A percentile compares a stretch with the other conserved stretches of the same genome.
These are phyloP conservation scores for Neodiprion virginianus DNA, from an alignment of 1,140 invertebrate species.

Conservation along the genomic window DNA sequence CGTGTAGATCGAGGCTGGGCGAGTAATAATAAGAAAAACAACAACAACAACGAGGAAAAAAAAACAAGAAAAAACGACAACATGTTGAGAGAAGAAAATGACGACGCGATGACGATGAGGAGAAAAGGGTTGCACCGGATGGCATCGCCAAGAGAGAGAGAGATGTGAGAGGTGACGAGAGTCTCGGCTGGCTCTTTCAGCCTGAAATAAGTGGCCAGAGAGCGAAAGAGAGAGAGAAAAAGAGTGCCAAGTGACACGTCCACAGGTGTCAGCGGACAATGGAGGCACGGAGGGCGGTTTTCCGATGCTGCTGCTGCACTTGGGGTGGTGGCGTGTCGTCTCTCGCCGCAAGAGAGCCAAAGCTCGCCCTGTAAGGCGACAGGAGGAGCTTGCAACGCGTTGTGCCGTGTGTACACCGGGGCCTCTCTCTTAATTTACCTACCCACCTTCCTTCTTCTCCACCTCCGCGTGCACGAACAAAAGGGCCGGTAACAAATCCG, in stretches of 20 bases:
- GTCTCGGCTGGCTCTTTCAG: conserved; percentile 27
- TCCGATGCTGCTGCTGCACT: too few species aligned
- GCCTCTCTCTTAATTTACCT: conserved; percentile 5
- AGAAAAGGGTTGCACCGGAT: neutral
- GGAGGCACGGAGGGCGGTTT: conserved; percentile 15
- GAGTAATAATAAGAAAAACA: too few species aligned
- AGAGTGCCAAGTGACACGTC: conserved; percentile 36
- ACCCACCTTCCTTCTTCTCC: neutral
- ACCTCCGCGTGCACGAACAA: neutral
- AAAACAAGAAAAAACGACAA: too few species aligned
- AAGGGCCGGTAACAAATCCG: neutral
- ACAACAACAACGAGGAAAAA: too few species aligned
- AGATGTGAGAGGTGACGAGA: neutral
- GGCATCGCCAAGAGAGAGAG: neutral
- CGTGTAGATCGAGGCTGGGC: too few species aligned
- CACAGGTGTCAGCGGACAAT: conserved; percentile 61
- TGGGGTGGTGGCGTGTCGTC: too few species aligned
- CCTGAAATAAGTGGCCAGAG: conserved; percentile 51
- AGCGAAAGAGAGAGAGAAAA: too few species aligned
- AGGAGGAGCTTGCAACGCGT: neutral
- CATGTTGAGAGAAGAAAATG: too few species aligned
- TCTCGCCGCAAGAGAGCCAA: too few species aligned
- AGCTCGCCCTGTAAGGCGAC: too few species aligned
- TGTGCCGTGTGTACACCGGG: neutral
- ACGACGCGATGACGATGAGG: neutral